Evolutionary conservation across 2,888 invertebrate genomes (phyloP).

Genomic region (Caenorhabditis auriculariae): DNA sequence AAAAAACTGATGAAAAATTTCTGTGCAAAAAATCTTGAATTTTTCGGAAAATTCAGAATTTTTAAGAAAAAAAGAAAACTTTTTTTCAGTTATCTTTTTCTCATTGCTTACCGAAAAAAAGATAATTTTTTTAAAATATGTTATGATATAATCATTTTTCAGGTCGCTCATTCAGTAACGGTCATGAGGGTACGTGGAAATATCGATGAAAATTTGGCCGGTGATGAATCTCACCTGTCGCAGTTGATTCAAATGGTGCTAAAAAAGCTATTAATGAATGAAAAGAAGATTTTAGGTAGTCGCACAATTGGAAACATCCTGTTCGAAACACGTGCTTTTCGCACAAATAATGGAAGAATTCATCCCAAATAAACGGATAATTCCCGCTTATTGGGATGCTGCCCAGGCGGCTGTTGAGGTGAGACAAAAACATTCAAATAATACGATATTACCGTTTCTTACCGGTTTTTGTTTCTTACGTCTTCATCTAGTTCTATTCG

Average conservation of each 20-base stretch:
- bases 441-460: background rate
- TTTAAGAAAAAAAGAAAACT: no score
- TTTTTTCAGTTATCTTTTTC: no score
- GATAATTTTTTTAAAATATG: background rate
- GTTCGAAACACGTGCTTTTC: conserved; percentile 31
- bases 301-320: conserved; percentile 36
- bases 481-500: no score
- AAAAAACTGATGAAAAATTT: no score
- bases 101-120: no score
- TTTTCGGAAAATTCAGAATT: no score
- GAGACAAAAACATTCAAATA: background rate
- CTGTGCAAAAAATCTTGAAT: no score
- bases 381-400: conserved; percentile 49
- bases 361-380: conserved; percentile 16
- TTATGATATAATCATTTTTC: background rate
- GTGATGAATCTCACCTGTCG: conserved; percentile 45
- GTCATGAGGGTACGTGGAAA: conserved; percentile 39
- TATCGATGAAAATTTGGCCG: conserved; percentile 38
- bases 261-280: no score
- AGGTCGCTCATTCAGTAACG: conserved; percentile 37
- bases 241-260: conserved; percentile 54
- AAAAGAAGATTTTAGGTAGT: conserved; percentile 20
- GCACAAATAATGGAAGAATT: conserved; percentile 27
- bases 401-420: conserved; percentile 48
- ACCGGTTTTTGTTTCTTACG: background rate